Base-by-base conservation (phyloP, 1,140 invertebrate species). In the Tetramorium parvispinum region DNA sequence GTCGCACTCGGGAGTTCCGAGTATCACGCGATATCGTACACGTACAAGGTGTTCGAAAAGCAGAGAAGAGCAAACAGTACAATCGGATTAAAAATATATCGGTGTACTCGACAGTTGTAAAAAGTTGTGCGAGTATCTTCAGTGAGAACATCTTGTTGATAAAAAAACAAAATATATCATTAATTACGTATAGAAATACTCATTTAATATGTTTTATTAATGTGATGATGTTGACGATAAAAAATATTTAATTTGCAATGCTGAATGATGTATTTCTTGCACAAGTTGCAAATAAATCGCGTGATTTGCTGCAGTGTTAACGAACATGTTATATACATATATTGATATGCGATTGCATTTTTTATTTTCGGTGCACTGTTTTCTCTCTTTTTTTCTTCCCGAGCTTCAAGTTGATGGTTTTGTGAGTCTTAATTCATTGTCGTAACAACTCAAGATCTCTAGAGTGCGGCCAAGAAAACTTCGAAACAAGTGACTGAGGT, bases 1-100 rank as follows among this genome's bases (percentile, higher is more conserved):
- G 90, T 88, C 91, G 90, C 76, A 76, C 79, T 73, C 71, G 66
- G 78, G 73, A 66, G 78, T 87, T 91, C 81, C 73, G 43, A 71
- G 85, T 85, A 87, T 75, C 88, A 77, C 87, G 85, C 85, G 78
- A 87, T 77, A 63, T 68, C 59, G 57, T 24, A 18, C 40, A 66
- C 49, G 63, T 78, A 89, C 75, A 24, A 77, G 77, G 88, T 83
- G 83, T 78, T 51, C 27, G 24, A 13, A 43, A 65, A 88, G 21
- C 55, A 51, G 10, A 27, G 49, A 73, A 77, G 66, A 75, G 49
- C 59, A 51, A 57, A 66, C 37, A 63, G 21, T 27, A 43, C 49
- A 57, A 24, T 4, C 11, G 11, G 18, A 43, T 78, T 68, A 61
- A 21, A 21, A n/a, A 86, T 53, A 55, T 53, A 55, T 18, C 5